These are phyloP conservation scores for Crioceris asparagi DNA, from an alignment of 2,888 invertebrate species.

Conservation along the genomic window DNA sequence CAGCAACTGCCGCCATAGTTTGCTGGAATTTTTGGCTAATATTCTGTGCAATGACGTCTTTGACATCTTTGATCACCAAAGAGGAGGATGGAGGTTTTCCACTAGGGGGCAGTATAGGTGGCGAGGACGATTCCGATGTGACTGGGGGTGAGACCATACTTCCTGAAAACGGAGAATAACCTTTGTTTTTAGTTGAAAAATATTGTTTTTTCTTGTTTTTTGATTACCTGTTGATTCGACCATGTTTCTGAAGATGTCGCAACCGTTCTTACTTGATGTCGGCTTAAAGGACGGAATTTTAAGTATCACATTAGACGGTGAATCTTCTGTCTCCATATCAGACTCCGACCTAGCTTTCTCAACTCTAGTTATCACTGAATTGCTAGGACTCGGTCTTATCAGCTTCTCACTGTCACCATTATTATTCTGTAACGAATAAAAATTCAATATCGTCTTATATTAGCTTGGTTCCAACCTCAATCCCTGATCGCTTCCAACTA, in stretches of 20 bases:
- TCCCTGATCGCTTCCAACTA: too few relatives aligned
- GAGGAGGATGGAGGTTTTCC: slow-evolving; percentile 35
- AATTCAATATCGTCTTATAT: too few relatives aligned
- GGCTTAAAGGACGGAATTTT: slow-evolving; percentile 91
- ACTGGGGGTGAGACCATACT: slow-evolving; percentile 40
- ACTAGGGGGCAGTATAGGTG: slow-evolving; percentile 32
- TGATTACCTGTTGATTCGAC: slow-evolving; percentile 14
- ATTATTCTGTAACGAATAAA: slow-evolving; percentile 20
- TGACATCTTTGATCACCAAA: slow-evolving; percentile 73
- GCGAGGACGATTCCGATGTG: slow-evolving; percentile 44
- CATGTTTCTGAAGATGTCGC: slow-evolving; percentile 33
- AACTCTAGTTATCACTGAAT: slow-evolving; percentile 34
- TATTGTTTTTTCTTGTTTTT: not conserved
- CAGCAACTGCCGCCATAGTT: slow-evolving; percentile 17
- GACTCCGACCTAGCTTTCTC: slow-evolving; percentile 34
- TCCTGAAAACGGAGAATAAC: slow-evolving; percentile 6
- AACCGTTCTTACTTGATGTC: slow-evolving; percentile 39
- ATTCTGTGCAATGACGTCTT: slow-evolving; percentile 86
- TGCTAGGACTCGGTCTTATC: slow-evolving; percentile 36
- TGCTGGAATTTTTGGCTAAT: slow-evolving; percentile 77
- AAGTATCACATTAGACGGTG: slow-evolving; percentile 65
- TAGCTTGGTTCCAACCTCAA: too few relatives aligned
- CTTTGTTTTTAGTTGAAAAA: too few relatives aligned
- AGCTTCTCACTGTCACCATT: slow-evolving; percentile 32
- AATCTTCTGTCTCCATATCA: slow-evolving; percentile 42